Base-by-base conservation (phyloP, 2,797 vertebrate species). In the Phalanger gymnotis region DNA sequence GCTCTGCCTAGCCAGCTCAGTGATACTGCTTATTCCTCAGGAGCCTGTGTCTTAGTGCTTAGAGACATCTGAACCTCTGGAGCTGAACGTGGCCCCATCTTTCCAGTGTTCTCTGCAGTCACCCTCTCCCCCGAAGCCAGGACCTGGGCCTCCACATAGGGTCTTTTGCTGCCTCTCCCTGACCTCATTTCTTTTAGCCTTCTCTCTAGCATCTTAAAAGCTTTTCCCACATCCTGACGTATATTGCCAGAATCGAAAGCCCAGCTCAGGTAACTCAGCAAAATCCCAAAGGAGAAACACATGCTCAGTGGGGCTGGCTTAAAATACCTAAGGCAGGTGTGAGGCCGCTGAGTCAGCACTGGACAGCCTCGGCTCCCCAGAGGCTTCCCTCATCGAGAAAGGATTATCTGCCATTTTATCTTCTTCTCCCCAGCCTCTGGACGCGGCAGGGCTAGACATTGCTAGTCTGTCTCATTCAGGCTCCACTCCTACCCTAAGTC, bases 291-390 rank as follows among this genome's bases (percentile, higher is more conserved):
- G 53, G 90, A 53, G 90, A 90, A 54, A 54, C 51, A 10, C 73
- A 11, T 87, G 28, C 52, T 47, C 53, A 90, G 90, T 90, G 90
- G 90, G 90, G 53, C 54, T 47, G 34, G 90, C 90, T 90, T 90
- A 90, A 90, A 90, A 90, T 90, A 90, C 90, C 90, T 90, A 90
- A 90, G 52, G 53, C 90, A 90, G 90, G 90, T 90, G 90, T 90
- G 90, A 9, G 52, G 53, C 90, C 0, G 90, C 90, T 53, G 51
- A 53, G 90, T 90, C 90, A 90, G 52, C 90, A 54, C 31, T 34
- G 53, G 51, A 54, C 90, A 90, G 90, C 53, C 90, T 90, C 5
- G 0, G 30, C 53, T 53, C 90, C 53, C 90, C 53, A 87, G 73
- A 87, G 40, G 25, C 73, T 47, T 81, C 40, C 73, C 25, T 87